Conservation (phyloP, 23 tunicate species). For the Corella eumyota region DNA sequence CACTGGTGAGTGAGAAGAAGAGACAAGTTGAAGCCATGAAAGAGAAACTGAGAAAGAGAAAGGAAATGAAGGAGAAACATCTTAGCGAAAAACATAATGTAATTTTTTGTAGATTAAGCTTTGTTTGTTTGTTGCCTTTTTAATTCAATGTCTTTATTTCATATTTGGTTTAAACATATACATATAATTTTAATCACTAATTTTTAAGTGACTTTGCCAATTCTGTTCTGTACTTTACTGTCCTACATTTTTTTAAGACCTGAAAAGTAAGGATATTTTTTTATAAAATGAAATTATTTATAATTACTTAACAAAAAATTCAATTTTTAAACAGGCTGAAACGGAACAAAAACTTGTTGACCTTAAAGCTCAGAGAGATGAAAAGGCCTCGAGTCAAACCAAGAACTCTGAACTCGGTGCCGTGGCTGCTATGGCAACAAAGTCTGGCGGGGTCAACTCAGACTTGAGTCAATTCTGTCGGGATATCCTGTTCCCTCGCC, state of each 20-base stretch:
- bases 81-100: conserved; percentile 60
- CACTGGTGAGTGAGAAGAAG: conserved; percentile 57
- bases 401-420: conserved; percentile 27
- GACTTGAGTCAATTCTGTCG: conserved; percentile 59
- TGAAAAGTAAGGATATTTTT: too few relatives aligned
- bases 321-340: conserved; percentile 46
- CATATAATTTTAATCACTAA: too few relatives aligned
- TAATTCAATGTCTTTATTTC: too few relatives aligned
- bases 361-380: conserved; percentile 46
- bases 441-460: conserved; percentile 4
- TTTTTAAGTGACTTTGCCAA: too few relatives aligned
- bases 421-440: not conserved
- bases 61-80: conserved; percentile 33
- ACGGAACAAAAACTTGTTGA: conserved; percentile 39
- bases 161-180: too few relatives aligned
- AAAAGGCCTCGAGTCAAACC: conserved; percentile 1
- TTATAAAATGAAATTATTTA: not conserved
- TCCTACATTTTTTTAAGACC: too few relatives aligned
- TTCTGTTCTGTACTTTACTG: too few relatives aligned
- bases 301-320: conserved; percentile 1
- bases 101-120: too few relatives aligned
- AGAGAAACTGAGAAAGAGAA: conserved; percentile 42
- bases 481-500: conserved; percentile 63
- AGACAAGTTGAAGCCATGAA: conserved; percentile 61
- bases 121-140: too few relatives aligned